These are phyloP conservation scores for Aphelenchoides bicaudatus DNA, from an alignment of 2,888 invertebrate species.

Conservation along the genomic window DNA sequence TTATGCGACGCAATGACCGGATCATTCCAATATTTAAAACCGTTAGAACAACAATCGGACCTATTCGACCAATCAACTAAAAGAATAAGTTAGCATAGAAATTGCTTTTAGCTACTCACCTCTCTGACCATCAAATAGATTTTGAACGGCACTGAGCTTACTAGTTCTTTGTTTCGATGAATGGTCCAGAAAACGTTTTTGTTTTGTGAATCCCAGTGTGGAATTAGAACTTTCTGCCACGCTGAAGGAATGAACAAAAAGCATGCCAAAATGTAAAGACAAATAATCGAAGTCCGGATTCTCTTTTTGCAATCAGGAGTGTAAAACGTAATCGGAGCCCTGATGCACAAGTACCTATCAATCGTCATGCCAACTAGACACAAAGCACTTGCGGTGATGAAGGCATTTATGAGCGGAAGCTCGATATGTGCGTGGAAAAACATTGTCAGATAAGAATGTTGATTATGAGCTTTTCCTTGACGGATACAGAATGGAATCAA, in stretches of 20 bases:
- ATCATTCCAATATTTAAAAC: conserved; percentile 50
- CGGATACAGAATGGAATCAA: conserved; percentile 65
- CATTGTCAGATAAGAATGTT: conserved; percentile 67
- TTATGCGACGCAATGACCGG: conserved; percentile 36
- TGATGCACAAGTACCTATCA: conserved; percentile 64
- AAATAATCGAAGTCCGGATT: conserved; percentile 61
- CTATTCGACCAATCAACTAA: conserved; percentile 46
- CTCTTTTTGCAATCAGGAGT: conserved; percentile 58
- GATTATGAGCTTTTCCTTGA: conserved; percentile 37
- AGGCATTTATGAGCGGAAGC: conserved; percentile 63
- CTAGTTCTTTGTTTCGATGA: conserved; percentile 37
- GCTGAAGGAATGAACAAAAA: conserved; percentile 63
- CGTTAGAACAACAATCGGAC: conserved; percentile 48
- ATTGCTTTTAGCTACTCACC: conserved; percentile 23
- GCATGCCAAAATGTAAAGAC: conserved; percentile 62
- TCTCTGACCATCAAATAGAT: conserved; percentile 62
- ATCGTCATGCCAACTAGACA: conserved; percentile 65
- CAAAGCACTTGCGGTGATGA: conserved; percentile 64
- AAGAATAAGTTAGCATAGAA: conserved; percentile 13
- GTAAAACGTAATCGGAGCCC: conserved; percentile 57
- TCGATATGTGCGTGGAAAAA: conserved; percentile 64
- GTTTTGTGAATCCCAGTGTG: conserved; percentile 22
- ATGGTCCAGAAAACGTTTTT: conserved; percentile 26
- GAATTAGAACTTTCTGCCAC: conserved; percentile 59
- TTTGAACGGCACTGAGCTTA: conserved; percentile 55